phyloP scores from a whole-genome alignment of 2,113 vertebrate genomes.

The Dissostichus mawsoni region DNA sequence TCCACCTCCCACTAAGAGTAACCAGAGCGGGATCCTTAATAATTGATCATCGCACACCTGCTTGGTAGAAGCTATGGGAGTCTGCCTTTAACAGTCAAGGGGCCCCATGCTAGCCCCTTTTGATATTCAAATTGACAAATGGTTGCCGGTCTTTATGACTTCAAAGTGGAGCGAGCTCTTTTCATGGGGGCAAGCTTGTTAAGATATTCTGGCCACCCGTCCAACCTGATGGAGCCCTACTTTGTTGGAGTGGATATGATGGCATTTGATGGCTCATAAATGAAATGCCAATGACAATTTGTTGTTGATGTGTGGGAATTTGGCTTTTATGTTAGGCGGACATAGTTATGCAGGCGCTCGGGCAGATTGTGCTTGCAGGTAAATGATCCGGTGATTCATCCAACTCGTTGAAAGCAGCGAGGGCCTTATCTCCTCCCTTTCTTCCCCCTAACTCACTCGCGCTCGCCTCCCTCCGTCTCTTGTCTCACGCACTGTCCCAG shows the following conservation, averaged over 20 bases:
- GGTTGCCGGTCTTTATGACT: slow-evolving; percentile 91
- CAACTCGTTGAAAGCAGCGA: slow-evolving; percentile 87
- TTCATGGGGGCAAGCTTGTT: slow-evolving; percentile 90
- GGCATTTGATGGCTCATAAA: slow-evolving; percentile 95
- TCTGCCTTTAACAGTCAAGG: slow-evolving; percentile 90
- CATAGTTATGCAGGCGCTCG: slow-evolving; percentile 85
- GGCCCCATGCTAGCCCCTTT: slow-evolving; percentile 91
- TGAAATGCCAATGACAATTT: slow-evolving; percentile 97
- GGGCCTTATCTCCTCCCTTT: slow-evolving; percentile 68
- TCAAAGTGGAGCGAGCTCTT: slow-evolving; percentile 60
- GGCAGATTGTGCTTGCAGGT: slow-evolving; percentile 92
- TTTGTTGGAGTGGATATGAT: slow-evolving; percentile 90
- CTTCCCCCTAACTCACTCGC: slow-evolving; percentile 57
- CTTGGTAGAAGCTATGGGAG: slow-evolving; percentile 92
- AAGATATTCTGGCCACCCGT: slow-evolving; percentile 89
- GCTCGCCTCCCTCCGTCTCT: slow-evolving; percentile 38
- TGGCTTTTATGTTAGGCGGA: slow-evolving; percentile 86
- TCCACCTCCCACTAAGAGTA: slow-evolving; percentile 89
- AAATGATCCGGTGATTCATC: slow-evolving; percentile 93
- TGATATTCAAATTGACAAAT: slow-evolving; percentile 99
- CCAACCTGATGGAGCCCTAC: slow-evolving; percentile 90
- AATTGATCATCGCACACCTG: slow-evolving; percentile 99
- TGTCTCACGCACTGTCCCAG: slow-evolving; percentile 64
- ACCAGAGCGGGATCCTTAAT: slow-evolving; percentile 97
- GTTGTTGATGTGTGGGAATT: slow-evolving; percentile 86